These are phyloP conservation scores for Coecobrya sp. DNA, from an alignment of 2,888 invertebrate species.

Conservation along the genomic window DNA sequence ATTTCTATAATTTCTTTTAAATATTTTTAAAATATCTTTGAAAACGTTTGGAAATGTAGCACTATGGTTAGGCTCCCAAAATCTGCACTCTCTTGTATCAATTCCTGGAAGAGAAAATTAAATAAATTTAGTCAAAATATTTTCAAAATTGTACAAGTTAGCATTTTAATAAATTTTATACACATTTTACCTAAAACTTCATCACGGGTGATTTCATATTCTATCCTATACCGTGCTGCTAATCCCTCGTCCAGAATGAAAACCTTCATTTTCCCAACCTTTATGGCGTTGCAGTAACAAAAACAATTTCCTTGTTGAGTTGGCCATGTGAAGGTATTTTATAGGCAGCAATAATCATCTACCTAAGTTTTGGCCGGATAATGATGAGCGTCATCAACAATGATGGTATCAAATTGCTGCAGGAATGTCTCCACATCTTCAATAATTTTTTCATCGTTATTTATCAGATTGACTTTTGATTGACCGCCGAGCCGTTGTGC, in stretches of 20 bases:
- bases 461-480: background rate
- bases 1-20: background rate
- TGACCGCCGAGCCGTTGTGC: slow-evolving; percentile 72
- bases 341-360: slow-evolving; percentile 44
- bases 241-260: background rate
- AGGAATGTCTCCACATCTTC: slow-evolving; percentile 43
- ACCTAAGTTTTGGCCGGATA: slow-evolving; percentile 76
- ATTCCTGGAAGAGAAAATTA: background rate
- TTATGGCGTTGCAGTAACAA: slow-evolving; percentile 75
- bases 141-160: too few species aligned
- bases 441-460: background rate
- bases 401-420: slow-evolving; percentile 58
- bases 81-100: background rate
- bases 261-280: background rate
- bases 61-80: background rate
- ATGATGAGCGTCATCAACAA: slow-evolving; percentile 80
- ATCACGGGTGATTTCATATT: background rate
- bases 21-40: background rate
- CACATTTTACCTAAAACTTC: too few species aligned
- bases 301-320: slow-evolving; percentile 56
- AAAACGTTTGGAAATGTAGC: background rate
- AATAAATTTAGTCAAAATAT: too few species aligned
- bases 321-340: background rate
- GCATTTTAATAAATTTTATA: too few species aligned
- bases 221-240: background rate